Evolutionary conservation across 2,888 invertebrate species (phyloP), one percentile per base, ranked within the genome.

Genomic region (Lasioglossum leucozonium): DNA sequence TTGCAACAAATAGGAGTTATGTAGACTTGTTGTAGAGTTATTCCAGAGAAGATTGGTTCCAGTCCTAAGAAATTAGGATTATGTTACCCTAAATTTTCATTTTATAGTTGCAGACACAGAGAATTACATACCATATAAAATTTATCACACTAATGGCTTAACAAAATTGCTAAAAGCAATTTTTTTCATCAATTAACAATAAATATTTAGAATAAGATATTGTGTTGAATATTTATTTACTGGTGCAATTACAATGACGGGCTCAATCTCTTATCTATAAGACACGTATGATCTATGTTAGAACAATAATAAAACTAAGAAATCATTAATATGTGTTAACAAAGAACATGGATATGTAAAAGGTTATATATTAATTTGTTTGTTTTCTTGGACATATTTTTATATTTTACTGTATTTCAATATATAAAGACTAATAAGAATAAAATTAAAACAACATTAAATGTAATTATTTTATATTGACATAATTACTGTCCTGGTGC

Each of bases 401-500:
- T 30, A 62, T 62, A 30, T 30, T 5, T 62, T 58, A 13, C 26
- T 58, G 10, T 58, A 58, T 58, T 58, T 30, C 26, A 58, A 30
- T 26, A 58, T 58, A 30, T 58, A 58, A 62, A 62, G 18, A 18
- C 8, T 2, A 18, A 62, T 62, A 34, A 30, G 8, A 34, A 62
- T 2, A 8, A 62, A 62, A 62, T 62, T 62, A 16, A 62, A 30
- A 62, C 18, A 8, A 67, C 34, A 37, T 67, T 67, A 18, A 22
- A 67, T 11, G 5, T 51, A 80, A 72, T 42, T 67, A 72, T 67
- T 62, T 81, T 86, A 92, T 42, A 72, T 76, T 26, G 88, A 82
- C 0, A 81, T 78, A 30, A 80, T 77, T 40, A 77, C 74, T 42
- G 95, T 65, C 98, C 98, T 2, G 97, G 97, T 88, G 96, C 96